Conservation (phyloP, 2,113 vertebrate genomes). For the Takifugu bimaculatus region DNA sequence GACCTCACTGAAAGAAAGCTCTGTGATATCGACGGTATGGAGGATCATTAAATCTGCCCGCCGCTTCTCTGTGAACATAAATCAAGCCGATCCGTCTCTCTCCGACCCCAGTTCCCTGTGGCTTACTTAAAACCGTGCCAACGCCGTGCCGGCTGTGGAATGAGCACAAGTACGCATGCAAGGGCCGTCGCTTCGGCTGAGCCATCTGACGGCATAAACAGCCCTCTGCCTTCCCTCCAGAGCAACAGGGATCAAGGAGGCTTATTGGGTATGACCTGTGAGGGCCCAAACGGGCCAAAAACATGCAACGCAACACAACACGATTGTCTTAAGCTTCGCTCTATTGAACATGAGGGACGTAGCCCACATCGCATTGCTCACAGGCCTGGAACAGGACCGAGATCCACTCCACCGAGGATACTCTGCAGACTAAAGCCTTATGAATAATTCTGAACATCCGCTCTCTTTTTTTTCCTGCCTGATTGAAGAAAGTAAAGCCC, state of each 20-base stretch:
- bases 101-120: slow-evolving; percentile 65
- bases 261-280: slow-evolving; percentile 67
- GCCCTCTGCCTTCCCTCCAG: slow-evolving; percentile 65
- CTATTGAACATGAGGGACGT: slow-evolving; percentile 45
- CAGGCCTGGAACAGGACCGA: slow-evolving; percentile 58
- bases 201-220: slow-evolving; percentile 66
- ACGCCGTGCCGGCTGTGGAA: slow-evolving; percentile 62
- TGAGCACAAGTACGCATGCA: slow-evolving; percentile 59
- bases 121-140: slow-evolving; percentile 66
- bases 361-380: slow-evolving; percentile 49
- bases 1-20: slow-evolving; percentile 37
- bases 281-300: slow-evolving; percentile 44
- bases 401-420: slow-evolving; percentile 54
- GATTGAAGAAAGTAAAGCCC: slow-evolving; percentile 37
- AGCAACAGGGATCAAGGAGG: slow-evolving; percentile 72
- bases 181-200: slow-evolving; percentile 57
- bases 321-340: slow-evolving; percentile 53
- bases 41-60: slow-evolving; percentile 68
- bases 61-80: slow-evolving; percentile 63
- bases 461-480: slow-evolving; percentile 35
- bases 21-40: slow-evolving; percentile 49
- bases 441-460: slow-evolving; percentile 66
- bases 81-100: slow-evolving; percentile 70
- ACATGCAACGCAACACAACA: slow-evolving; percentile 52
- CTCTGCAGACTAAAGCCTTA: slow-evolving; percentile 55